These are phyloP conservation scores for Amphiprion ocellaris DNA, from an alignment of 2,113 vertebrate genomes.

Conservation along the genomic window DNA sequence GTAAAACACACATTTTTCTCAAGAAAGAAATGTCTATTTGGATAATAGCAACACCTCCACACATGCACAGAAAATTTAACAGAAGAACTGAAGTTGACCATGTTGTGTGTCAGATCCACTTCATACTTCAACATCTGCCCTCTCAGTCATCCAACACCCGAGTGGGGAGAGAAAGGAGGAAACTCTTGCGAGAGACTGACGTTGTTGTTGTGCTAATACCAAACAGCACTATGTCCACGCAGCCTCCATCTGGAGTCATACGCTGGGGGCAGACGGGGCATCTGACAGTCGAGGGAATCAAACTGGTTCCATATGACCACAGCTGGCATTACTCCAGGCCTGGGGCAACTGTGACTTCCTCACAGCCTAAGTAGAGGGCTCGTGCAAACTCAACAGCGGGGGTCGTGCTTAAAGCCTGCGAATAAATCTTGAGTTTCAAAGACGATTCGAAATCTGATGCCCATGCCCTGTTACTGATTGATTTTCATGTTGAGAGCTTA, in stretches of 20 bases:
- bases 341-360: conserved; percentile 45
- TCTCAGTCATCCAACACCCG: too few relatives aligned
- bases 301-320: conserved; percentile 81
- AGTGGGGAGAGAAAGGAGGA: too few relatives aligned
- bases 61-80: too few relatives aligned
- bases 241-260: too few relatives aligned
- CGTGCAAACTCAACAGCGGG: conserved; percentile 43
- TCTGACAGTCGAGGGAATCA: conserved; percentile 71
- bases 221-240: too few relatives aligned
- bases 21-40: too few relatives aligned
- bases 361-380: conserved; percentile 5
- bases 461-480: conserved; percentile 26
- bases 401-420: conserved; percentile 41
- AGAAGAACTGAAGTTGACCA: too few relatives aligned
- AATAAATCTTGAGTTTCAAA: conserved; percentile 75
- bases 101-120: too few relatives aligned
- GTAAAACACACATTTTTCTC: too few relatives aligned
- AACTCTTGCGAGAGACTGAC: conserved; percentile 10
- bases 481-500: conserved; percentile 36
- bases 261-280: conserved; percentile 55
- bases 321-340: conserved; percentile 62
- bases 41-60: too few relatives aligned
- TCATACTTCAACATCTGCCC: too few relatives aligned
- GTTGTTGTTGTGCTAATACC: conserved; percentile 43
- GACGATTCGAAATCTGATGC: conserved; percentile 61